These are phyloP conservation scores for Zygothrica quintamaculata DNA, from an alignment of 2,888 invertebrate species.

Conservation along the genomic window DNA sequence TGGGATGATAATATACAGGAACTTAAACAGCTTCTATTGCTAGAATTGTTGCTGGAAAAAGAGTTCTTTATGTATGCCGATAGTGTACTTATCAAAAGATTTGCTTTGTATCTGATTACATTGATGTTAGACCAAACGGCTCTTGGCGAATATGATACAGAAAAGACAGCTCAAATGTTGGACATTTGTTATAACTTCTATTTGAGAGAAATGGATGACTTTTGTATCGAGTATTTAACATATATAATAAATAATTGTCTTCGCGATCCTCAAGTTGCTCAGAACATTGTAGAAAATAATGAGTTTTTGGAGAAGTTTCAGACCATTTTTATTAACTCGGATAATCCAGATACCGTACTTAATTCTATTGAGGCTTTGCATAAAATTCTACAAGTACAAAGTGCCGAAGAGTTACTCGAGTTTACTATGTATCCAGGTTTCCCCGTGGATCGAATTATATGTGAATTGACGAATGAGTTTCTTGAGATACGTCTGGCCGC, in stretches of 20 bases:
- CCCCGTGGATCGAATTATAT: slow-evolving; percentile 74
- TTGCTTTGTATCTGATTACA: slow-evolving; percentile 69
- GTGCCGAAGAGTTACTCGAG: slow-evolving; percentile 49
- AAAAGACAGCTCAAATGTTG: slow-evolving; percentile 51
- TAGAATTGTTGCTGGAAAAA: slow-evolving; percentile 64
- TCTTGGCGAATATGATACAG: slow-evolving; percentile 61
- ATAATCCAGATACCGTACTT: slow-evolving; percentile 75
- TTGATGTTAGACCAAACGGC: slow-evolving; percentile 65
- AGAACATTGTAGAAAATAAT: slow-evolving; percentile 40
- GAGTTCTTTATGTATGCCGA: slow-evolving; percentile 58
- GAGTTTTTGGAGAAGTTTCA: slow-evolving; percentile 73
- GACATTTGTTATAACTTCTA: slow-evolving; percentile 58
- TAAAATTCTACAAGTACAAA: slow-evolving; percentile 66
- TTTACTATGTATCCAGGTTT: slow-evolving; percentile 63
- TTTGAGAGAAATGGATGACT: slow-evolving; percentile 69
- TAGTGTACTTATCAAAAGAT: slow-evolving; percentile 67
- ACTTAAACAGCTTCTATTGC: slow-evolving; percentile 57
- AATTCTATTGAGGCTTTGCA: slow-evolving; percentile 74
- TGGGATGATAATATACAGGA: slow-evolving; percentile 64
- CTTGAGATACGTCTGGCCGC: slow-evolving; percentile 70
- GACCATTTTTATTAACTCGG: slow-evolving; percentile 44
- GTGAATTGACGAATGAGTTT: slow-evolving; percentile 75
- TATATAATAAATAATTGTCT: slow-evolving; percentile 73
- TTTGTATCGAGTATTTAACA: slow-evolving; percentile 76
- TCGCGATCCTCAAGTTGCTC: slow-evolving; percentile 74